phyloP scores from a whole-genome alignment of 2,888 invertebrate species.

The Brachynemurus nebulosus region DNA sequence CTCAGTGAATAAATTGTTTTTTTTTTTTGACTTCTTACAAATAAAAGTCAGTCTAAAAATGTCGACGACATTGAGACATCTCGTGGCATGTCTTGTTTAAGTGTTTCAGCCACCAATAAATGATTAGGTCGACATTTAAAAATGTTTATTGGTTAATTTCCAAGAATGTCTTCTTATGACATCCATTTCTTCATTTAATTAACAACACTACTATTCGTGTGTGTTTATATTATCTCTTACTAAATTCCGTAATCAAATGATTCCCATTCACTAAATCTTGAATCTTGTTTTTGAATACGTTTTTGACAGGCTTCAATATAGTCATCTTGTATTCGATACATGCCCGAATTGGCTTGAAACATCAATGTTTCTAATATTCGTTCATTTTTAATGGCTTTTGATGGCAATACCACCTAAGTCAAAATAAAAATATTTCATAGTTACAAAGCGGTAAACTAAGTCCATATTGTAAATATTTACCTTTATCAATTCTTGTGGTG shows the following conservation, averaged over 20 bases:
- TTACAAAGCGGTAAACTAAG: background rate
- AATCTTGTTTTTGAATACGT: slow-evolving; percentile 77
- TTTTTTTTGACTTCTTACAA: too few relatives aligned
- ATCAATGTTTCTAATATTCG: slow-evolving; percentile 81
- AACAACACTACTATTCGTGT: too few relatives aligned
- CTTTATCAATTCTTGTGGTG: slow-evolving; percentile 84
- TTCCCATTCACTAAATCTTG: slow-evolving; percentile 68
- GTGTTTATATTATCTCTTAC: too few relatives aligned
- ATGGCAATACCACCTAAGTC: slow-evolving; percentile 65
- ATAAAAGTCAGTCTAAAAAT: too few relatives aligned
- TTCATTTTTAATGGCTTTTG: slow-evolving; percentile 86
- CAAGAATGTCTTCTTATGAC: too few relatives aligned
- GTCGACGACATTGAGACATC: too few relatives aligned
- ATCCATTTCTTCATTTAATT: too few relatives aligned
- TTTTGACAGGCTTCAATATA: slow-evolving; percentile 79
- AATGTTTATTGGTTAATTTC: too few relatives aligned
- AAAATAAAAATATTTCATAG: background rate
- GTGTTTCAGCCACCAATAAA: too few relatives aligned
- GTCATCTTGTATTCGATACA: slow-evolving; percentile 81
- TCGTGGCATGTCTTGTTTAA: too few relatives aligned
- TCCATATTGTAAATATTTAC: slow-evolving; percentile 29
- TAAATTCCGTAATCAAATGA: slow-evolving; percentile 52
- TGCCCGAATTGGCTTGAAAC: slow-evolving; percentile 86
- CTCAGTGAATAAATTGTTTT: too few relatives aligned
- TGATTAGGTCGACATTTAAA: too few relatives aligned